phyloP scores from a whole-genome alignment of 2,113 vertebrate species.

The Esox niger region DNA sequence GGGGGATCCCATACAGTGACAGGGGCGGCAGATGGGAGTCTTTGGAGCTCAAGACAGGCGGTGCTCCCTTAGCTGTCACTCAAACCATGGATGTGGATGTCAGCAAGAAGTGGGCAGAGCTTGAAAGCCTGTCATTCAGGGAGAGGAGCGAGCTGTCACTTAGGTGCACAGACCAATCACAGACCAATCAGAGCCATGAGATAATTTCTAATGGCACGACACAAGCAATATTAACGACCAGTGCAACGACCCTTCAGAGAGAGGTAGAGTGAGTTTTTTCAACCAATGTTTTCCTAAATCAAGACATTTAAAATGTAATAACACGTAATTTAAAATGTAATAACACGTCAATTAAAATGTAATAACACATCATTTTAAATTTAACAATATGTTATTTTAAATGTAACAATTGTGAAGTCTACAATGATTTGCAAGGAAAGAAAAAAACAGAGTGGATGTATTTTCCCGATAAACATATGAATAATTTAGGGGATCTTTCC shows the following conservation, averaged over 20 bases:
- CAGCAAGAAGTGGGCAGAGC: conserved; percentile 89
- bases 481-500: neutral
- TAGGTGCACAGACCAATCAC: conserved; percentile 45
- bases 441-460: no score
- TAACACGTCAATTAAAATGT: no score
- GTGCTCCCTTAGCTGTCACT: conserved; percentile 64
- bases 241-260: conserved; percentile 73
- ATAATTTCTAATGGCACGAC: conserved; percentile 4
- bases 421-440: no score
- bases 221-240: conserved; percentile 51
- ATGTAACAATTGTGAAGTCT: no score
- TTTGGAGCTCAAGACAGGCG: conserved; percentile 81
- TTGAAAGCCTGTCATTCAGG: conserved; percentile 82
- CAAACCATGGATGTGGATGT: conserved; percentile 77
- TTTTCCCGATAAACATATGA: neutral
- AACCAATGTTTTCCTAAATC: neutral
- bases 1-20: conserved; percentile 48
- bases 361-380: no score
- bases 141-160: conserved; percentile 70
- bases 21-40: conserved; percentile 72
- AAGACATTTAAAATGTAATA: no score
- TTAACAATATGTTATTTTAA: no score
- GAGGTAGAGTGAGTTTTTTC: conserved; percentile 73
- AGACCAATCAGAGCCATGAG: conserved; percentile 34
- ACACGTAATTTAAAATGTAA: no score